phyloP scores from a whole-genome alignment of 2,797 vertebrate species.

The Garrulus glandarius region DNA sequence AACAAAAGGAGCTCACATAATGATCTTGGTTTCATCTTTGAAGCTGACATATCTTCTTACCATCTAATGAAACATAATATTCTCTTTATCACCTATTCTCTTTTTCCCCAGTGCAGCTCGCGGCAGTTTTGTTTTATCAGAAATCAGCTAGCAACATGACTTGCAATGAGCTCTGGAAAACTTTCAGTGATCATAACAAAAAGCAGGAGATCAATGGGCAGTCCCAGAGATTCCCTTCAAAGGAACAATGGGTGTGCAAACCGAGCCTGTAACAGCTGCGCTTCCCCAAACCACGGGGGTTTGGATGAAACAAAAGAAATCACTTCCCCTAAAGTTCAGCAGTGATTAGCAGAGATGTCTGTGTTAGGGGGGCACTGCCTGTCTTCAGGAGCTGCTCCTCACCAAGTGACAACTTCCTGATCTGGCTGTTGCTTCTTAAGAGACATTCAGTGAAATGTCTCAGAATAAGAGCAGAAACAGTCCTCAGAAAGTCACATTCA shows the following conservation, averaged over 20 bases:
- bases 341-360: background rate
- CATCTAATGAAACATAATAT: slow-evolving; percentile 19
- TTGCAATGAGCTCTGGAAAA: background rate
- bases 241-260: background rate
- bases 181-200: background rate
- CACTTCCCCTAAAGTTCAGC: background rate
- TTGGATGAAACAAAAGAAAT: background rate
- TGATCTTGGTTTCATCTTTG: slow-evolving; percentile 36
- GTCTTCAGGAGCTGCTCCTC: background rate
- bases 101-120: background rate
- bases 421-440: background rate
- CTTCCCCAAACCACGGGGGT: background rate
- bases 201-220: slow-evolving; percentile 12
- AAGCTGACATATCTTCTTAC: slow-evolving; percentile 15
- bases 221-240: background rate
- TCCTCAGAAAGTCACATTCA: background rate
- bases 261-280: background rate
- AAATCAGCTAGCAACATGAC: background rate
- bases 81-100: slow-evolving; percentile 37
- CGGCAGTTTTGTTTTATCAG: slow-evolving; percentile 21
- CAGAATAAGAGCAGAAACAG: background rate
- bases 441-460: background rate
- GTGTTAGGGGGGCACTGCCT: background rate
- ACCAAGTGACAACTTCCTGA: background rate
- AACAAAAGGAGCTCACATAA: slow-evolving; percentile 53